These are phyloP conservation scores for Camponotus floridanus DNA, from an alignment of 1,140 invertebrate species.

Conservation along the genomic window DNA sequence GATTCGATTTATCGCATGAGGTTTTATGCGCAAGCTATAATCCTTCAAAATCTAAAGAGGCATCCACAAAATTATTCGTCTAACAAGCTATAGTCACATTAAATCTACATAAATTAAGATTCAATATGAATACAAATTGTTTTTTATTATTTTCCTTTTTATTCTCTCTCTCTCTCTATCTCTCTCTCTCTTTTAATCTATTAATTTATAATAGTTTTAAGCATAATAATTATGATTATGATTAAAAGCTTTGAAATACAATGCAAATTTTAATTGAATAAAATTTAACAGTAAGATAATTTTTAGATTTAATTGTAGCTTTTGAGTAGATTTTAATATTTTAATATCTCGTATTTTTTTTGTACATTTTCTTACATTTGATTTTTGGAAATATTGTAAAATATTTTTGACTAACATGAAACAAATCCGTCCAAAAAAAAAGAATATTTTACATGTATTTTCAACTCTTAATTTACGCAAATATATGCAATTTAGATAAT, in stretches of 20 bases:
- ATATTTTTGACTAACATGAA: neutral
- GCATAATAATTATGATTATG: neutral
- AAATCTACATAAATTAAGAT: neutral
- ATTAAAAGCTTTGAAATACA: neutral
- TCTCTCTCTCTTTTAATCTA: neutral
- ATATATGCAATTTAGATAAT: neutral
- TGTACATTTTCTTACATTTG: neutral
- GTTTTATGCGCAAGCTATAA: neutral
- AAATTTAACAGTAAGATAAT: neutral
- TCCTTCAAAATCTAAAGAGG: neutral
- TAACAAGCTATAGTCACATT: too few species aligned
- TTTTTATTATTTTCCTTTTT: neutral
- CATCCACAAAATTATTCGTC: neutral
- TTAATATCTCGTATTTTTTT: neutral
- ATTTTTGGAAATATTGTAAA: neutral
- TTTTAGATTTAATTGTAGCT: neutral
- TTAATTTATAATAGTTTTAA: neutral
- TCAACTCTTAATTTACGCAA: slow-evolving; percentile 5
- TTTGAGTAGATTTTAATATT: neutral
- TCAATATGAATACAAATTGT: neutral
- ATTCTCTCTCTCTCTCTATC: neutral
- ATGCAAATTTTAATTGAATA: neutral
- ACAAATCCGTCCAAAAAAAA: neutral
- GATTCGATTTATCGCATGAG: too few species aligned
- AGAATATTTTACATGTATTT: slow-evolving; percentile 19